Evolutionary conservation across 1,140 invertebrate species (phyloP).

Genomic region (Bombus cullumanus): DNA sequence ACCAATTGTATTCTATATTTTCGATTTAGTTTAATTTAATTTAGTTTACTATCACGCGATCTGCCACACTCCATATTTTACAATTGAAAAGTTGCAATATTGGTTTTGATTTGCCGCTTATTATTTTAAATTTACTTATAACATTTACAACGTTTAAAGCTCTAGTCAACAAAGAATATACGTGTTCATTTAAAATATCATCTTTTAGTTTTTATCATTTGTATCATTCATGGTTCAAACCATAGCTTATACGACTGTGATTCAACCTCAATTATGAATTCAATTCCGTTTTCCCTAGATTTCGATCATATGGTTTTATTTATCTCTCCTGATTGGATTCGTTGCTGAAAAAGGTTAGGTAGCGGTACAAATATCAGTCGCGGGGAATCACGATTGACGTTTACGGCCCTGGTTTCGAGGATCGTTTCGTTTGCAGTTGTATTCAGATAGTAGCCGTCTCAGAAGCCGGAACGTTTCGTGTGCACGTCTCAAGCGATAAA

Average conservation of each 20-base stretch:
- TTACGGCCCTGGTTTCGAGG: slow-evolving; percentile 45
- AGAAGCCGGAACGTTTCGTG: slow-evolving; percentile 58
- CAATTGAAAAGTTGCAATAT: not conserved
- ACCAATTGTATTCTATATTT: not conserved
- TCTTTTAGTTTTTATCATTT: not conserved
- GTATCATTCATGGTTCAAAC: not conserved
- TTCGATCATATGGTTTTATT: not conserved
- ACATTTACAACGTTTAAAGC: not conserved
- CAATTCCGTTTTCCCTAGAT: not conserved
- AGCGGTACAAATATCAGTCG: not conserved
- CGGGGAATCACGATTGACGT: not conserved
- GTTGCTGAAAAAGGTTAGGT: not conserved
- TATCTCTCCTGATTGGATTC: not conserved
- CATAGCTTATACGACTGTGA: no score
- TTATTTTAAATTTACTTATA: not conserved
- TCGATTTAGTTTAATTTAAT: not conserved
- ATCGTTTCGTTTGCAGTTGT: slow-evolving; percentile 58
- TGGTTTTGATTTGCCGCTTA: not conserved
- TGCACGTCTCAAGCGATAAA: slow-evolving; percentile 41
- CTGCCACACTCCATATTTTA: not conserved
- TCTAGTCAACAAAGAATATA: not conserved
- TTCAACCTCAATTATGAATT: not conserved
- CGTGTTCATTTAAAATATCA: not conserved
- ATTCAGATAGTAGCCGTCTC: slow-evolving; percentile 71
- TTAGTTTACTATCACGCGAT: not conserved